Base-by-base conservation (phyloP, 64 coral and sea anemone genomes). In the Platygyra sinensis region DNA sequence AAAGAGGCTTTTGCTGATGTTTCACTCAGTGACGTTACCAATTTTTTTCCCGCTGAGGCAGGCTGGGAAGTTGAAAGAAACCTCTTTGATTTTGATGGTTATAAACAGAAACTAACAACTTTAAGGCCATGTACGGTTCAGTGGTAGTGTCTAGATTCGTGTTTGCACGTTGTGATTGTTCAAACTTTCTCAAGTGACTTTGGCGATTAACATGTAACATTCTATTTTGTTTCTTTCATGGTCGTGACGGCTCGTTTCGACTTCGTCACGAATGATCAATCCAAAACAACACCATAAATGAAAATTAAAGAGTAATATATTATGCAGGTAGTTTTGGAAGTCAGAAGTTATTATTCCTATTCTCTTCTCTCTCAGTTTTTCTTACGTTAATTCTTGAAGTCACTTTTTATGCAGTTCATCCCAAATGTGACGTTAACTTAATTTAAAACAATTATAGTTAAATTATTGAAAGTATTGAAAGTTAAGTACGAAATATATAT, bases 401-500 rank as follows among this genome's bases (percentile, higher is more conserved):
- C 54, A 15, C 15, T 57, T 57, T 61, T 33, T 60, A n/a, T 80
- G 27, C 36, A 71, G 32, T 25, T 24, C 80, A 51, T 83, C 17
- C 33, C 80, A 62, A 42, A 15, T 69, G 25, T 50, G 25, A 60
- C 24, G 12, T 31, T 32, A 80, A 19, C 17, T 8, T 27, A 80
- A 19, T 7, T 8, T 27, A 27, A 38, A 49, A 22, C 16, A 71
- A 71, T n/a, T 49, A 67, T 71, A 28, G 36, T 71, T 85, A 85
- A 85, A 71, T 85, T 85, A 85, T 85, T 85, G 81, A 85, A 51
- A 69, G 65, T n/a, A 30, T 28, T 2, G 13, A 14, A 77, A 64
- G 59, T 64, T 42, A 36, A 24, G 19, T 82, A 31, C 60, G 16
- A 67, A 83, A 28, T 46, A 69, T 71, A 33, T 62, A 62, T 67